These are phyloP conservation scores for Pimephales promelas DNA, from an alignment of 2,113 vertebrate genomes.

Conservation along the genomic window DNA sequence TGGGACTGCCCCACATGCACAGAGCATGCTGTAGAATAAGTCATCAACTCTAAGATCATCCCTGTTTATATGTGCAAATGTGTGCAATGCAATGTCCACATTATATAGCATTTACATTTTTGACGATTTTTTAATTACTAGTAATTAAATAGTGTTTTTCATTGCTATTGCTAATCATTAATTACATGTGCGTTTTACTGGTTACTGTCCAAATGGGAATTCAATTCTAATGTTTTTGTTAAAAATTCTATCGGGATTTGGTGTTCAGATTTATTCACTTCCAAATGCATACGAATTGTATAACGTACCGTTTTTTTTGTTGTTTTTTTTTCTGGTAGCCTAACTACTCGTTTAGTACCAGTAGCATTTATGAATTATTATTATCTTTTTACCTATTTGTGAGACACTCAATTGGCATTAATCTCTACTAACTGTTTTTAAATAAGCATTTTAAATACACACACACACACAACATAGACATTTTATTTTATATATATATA, in stretches of 20 bases:
- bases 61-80: background rate
- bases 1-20: conserved; percentile 20
- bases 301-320: too few species aligned
- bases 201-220: background rate
- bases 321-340: background rate
- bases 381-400: background rate
- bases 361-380: background rate
- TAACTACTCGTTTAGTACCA: background rate
- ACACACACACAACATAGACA: too few species aligned
- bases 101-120: too few species aligned
- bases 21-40: background rate
- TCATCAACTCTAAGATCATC: background rate
- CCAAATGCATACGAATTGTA: background rate
- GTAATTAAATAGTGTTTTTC: background rate
- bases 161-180: background rate
- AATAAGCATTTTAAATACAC: background rate
- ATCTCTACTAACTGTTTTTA: background rate
- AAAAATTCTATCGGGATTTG: background rate
- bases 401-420: background rate
- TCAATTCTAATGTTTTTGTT: background rate
- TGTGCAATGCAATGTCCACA: background rate
- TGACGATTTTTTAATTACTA: background rate
- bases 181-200: background rate
- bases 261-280: background rate
- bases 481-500: too few species aligned